Base-by-base conservation (phyloP, 2,113 vertebrate species). In the Pundamilia nyererei region DNA sequence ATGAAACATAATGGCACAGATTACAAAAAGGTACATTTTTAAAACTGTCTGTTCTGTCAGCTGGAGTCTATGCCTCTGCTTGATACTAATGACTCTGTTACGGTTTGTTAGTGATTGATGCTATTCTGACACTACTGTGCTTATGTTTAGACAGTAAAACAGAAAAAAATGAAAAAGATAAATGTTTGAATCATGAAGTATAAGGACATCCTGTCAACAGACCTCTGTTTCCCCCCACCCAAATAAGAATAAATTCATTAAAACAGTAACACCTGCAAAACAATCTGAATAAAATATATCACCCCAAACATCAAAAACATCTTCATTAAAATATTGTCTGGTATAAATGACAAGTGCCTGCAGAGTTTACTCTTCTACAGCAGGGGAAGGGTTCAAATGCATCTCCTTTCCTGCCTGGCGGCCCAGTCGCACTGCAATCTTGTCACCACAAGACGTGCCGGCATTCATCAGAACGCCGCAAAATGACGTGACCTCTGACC, bases 401-500 rank as follows among this genome's bases (percentile, higher is more conserved):
- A 62, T 72, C 85, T 26, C 86, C 68, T 70, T 68, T 72, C 51
- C 68, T 35, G 86, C 81, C 72, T 88, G 75, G 55, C 33, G 7
- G 79, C 51, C 87, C 86, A 91, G 92, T 92, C 89, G 88, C 82
- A 77, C 80, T 12, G 77, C 87, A 86, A 88, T 83, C 89, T 86
- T 85, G 89, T 91, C 94, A 89, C 85, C 83, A 35, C 89, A 75
- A 81, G 83, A 88, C 89, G 81, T 70, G 86, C 86, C 92, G 82
- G 86, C 82, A 77, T 89, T 94, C 94, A 94, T 96, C 95, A 93
- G 84, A 91, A 85, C 75, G n/a, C 88, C 47, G 26, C 70, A 62
- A 89, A 75, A 83, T 92, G 95, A 95, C 89, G 55, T 8, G 86
- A 95, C 90, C 95, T 92, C 87, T 93, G 91, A 96, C 93, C 95